A percentile compares a stretch with the other conserved stretches of the same genome.
Evolutionary conservation across 92 coral and sea anemone species (phyloP).

Genomic region (Hydrozoanthus gracilis): DNA sequence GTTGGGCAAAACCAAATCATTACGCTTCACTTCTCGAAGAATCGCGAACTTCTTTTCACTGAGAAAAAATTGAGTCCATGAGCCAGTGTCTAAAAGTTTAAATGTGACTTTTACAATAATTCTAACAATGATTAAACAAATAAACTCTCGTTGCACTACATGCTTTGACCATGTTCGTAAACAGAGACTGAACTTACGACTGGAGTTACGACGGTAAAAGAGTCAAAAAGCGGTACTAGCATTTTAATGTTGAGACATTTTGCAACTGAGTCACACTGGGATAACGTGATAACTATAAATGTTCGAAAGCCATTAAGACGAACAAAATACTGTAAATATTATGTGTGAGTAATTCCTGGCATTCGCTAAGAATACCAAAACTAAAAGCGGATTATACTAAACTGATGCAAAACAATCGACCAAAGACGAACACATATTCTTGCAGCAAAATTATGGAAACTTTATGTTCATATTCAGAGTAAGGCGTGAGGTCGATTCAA

Average conservation of each 20-base stretch:
- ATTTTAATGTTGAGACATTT: background rate
- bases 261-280: constrained; percentile 3
- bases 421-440: background rate
- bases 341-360: background rate
- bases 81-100: background rate
- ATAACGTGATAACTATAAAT: constrained; percentile 15
- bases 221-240: background rate
- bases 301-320: background rate
- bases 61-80: background rate
- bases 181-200: background rate
- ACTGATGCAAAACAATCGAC: background rate
- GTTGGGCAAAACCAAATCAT: no score
- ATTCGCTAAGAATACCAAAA: background rate
- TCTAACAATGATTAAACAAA: background rate
- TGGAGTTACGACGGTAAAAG: background rate
- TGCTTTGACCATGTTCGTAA: background rate
- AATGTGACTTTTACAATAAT: constrained; percentile 15
- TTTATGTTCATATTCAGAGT: background rate
- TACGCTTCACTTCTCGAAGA: no score
- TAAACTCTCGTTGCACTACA: background rate
- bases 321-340: background rate
- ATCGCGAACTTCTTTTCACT: background rate
- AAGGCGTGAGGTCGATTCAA: no score
- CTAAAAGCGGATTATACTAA: constrained; percentile 20
- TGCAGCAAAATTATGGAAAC: background rate